Percentiles rank a stretch among this genome's conserved stretches.
Conservation (phyloP, 2,888 invertebrate genomes). For the Trilocha varians region DNA sequence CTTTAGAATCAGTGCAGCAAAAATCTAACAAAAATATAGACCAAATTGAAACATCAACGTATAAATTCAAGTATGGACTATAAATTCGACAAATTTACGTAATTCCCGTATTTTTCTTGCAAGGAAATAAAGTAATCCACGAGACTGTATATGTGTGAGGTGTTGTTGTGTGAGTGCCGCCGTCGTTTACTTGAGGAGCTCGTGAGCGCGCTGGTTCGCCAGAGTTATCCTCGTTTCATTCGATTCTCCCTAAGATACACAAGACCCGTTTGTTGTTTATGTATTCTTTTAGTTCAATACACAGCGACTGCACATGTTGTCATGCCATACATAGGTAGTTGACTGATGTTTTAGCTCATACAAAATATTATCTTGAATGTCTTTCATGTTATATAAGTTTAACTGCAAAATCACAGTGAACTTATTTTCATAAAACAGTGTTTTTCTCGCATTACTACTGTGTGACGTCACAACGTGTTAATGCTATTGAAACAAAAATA, state of each 20-base stretch:
- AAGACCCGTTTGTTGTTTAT: conserved; percentile 46
- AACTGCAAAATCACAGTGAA: too few relatives aligned
- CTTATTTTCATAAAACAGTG: too few relatives aligned
- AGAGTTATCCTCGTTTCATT: conserved; percentile 97
- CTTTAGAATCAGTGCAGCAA: too few relatives aligned
- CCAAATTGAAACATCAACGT: too few relatives aligned
- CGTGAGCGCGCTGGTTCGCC: conserved; percentile 97
- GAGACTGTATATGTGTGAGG: conserved; percentile 49
- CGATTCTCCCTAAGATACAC: conserved; percentile 79
- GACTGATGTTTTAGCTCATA: too few relatives aligned
- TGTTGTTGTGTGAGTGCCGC: conserved; percentile 37
- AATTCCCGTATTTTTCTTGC: background rate
- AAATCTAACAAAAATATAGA: too few relatives aligned
- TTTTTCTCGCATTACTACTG: too few relatives aligned
- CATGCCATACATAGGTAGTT: too few relatives aligned
- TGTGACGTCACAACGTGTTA: too few relatives aligned
- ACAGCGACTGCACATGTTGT: conserved; percentile 37
- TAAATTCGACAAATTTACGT: background rate
- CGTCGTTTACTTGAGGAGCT: conserved; percentile 89
- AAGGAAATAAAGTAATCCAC: conserved; percentile 27
- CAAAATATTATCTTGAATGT: too few relatives aligned
- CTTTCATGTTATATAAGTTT: too few relatives aligned
- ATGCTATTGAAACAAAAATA: too few relatives aligned
- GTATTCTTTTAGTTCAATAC: conserved; percentile 28
- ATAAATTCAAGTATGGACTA: background rate